Evolutionary conservation across 2,797 vertebrate genomes (phyloP).

Genomic region (Kryptolebias ocellatus): DNA sequence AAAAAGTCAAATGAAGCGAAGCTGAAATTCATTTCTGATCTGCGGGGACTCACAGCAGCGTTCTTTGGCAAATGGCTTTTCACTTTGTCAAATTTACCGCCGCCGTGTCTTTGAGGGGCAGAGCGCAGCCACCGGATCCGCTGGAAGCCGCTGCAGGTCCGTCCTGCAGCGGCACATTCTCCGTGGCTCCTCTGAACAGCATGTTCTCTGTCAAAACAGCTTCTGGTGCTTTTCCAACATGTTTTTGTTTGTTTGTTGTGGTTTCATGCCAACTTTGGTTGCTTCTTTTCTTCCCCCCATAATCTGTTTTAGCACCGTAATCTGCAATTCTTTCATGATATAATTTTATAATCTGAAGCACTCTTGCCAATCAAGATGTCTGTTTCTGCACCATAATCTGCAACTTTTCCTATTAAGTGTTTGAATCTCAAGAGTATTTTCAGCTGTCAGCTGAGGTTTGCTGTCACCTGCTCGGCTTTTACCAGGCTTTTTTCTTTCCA

Average conservation of each 20-base stretch:
- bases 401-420: neutral
- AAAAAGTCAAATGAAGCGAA: constrained; percentile 67
- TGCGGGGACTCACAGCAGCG: constrained; percentile 35
- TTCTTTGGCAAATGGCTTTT: constrained; percentile 60
- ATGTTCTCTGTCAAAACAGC: constrained; percentile 14
- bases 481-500: neutral
- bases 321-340: neutral
- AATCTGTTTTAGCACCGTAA: neutral
- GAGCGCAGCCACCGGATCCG: constrained; percentile 11
- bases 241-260: neutral
- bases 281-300: constrained; percentile 4
- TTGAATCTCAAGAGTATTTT: neutral
- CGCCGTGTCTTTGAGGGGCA: constrained; percentile 42
- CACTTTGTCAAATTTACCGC: constrained; percentile 53
- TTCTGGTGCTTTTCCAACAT: constrained; percentile 2
- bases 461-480: neutral
- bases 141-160: constrained; percentile 20
- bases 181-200: constrained; percentile 3
- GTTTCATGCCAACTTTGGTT: constrained; percentile 6
- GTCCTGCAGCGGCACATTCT: constrained; percentile 12
- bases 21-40: constrained; percentile 69
- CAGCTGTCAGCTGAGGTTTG: neutral
- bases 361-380: neutral
- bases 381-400: neutral
- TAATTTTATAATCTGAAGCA: neutral